Conservation (phyloP, 2,113 vertebrate species). For the Ardeotis arabs region DNA sequence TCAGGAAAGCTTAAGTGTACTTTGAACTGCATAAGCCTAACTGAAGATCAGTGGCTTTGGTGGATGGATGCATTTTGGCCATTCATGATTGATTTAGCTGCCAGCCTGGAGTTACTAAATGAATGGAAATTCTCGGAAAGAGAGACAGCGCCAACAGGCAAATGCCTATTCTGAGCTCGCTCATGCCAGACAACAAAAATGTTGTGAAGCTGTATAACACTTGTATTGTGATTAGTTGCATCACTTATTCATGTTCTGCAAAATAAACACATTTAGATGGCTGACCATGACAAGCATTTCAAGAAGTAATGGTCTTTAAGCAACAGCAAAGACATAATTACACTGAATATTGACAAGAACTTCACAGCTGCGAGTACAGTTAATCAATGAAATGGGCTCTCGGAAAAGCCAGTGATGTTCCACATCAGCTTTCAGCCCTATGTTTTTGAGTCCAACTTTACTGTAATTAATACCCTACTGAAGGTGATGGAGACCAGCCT, state of each 20-base stretch:
- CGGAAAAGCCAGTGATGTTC: neutral
- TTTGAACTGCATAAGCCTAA: neutral
- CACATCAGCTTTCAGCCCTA: neutral
- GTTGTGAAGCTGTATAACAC: neutral
- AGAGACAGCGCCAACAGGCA: neutral
- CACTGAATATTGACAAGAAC: neutral
- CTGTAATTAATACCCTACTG: neutral
- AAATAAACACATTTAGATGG: conserved; percentile 24
- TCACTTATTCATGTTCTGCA: conserved; percentile 17
- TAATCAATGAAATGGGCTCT: neutral
- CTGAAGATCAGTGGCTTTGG: neutral
- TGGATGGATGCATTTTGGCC: neutral
- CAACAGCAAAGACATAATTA: neutral
- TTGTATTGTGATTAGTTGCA: conserved; percentile 18
- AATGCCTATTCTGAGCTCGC: neutral
- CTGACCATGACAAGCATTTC: conserved; percentile 6
- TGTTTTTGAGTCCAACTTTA: neutral
- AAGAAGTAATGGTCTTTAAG: conserved; percentile 15
- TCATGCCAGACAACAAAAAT: conserved; percentile 11
- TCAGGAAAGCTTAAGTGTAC: neutral
- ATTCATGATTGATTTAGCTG: neutral
- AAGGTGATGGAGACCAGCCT: neutral
- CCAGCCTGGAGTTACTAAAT: neutral
- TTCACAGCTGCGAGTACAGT: conserved; percentile 7
- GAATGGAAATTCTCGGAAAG: conserved; percentile 11